Conservation (phyloP, 2,797 vertebrate genomes). For the Mergus octosetaceus region DNA sequence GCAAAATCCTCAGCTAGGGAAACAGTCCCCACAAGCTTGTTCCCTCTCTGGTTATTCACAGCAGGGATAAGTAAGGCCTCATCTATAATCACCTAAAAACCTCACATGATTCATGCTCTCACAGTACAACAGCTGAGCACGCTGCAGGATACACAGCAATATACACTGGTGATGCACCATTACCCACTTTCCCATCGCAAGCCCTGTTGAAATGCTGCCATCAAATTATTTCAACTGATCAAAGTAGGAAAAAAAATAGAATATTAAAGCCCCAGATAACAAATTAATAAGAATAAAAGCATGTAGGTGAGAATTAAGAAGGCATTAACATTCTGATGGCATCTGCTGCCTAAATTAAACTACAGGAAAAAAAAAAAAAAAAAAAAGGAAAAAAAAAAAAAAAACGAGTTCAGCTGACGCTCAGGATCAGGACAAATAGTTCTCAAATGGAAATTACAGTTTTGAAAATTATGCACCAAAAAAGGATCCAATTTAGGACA, state of each 20-base stretch:
- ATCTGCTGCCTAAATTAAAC: slow-evolving; percentile 74
- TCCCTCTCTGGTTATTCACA: slow-evolving; percentile 36
- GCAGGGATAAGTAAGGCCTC: slow-evolving; percentile 60
- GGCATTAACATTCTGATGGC: slow-evolving; percentile 72
- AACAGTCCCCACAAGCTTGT: not conserved
- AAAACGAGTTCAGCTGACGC: slow-evolving; percentile 68
- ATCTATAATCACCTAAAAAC: slow-evolving; percentile 66
- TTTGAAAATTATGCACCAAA: slow-evolving; percentile 67
- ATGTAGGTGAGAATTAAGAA: slow-evolving; percentile 76
- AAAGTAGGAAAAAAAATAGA: slow-evolving; percentile 57
- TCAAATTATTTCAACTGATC: slow-evolving; percentile 67
- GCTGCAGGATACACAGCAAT: slow-evolving; percentile 67
- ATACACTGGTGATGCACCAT: slow-evolving; percentile 60
- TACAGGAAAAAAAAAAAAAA: slow-evolving; percentile 42
- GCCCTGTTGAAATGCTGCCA: slow-evolving; percentile 49
- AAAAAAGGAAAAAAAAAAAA: slow-evolving; percentile 20
- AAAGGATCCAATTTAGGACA: slow-evolving; percentile 69
- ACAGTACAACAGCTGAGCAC: slow-evolving; percentile 60
- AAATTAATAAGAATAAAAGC: slow-evolving; percentile 76
- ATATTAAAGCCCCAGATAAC: slow-evolving; percentile 70
- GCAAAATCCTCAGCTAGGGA: not conserved
- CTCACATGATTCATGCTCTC: slow-evolving; percentile 52
- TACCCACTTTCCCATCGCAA: slow-evolving; percentile 43
- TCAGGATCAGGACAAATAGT: slow-evolving; percentile 72
- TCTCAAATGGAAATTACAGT: slow-evolving; percentile 73